Evolutionary conservation across 2,888 invertebrate genomes (phyloP).

Genomic region (Sclerodermus sp.): DNA sequence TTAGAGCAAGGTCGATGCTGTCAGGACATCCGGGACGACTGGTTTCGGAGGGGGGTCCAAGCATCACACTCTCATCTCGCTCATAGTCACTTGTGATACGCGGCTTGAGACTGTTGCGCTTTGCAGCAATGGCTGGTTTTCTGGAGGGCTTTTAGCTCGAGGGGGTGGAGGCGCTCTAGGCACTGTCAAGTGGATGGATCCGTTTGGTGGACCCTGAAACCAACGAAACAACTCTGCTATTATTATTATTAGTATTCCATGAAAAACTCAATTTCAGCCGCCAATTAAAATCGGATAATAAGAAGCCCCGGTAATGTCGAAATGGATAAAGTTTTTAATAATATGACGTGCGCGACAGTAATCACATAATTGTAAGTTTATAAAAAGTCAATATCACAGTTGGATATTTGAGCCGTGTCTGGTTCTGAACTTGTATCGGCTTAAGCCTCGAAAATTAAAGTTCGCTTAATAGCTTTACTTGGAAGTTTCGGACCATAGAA

Average conservation of each 20-base stretch:
- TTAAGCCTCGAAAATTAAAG: conserved; percentile 8
- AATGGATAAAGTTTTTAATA: too few species aligned
- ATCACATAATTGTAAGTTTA: too few species aligned
- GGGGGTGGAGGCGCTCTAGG: conserved; percentile 65
- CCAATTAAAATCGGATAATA: too few species aligned
- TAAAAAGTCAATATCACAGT: too few species aligned
- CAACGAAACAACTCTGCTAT: not conserved
- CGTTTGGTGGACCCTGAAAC: conserved; percentile 52
- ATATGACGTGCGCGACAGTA: too few species aligned
- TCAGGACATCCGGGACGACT: conserved; percentile 50
- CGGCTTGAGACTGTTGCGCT: conserved; percentile 61
- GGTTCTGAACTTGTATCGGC: too few species aligned
- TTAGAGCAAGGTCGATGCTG: conserved; percentile 49
- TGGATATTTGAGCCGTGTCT: too few species aligned
- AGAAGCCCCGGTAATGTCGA: too few species aligned
- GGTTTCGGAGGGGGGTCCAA: conserved; percentile 54
- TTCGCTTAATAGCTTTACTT: conserved; percentile 13
- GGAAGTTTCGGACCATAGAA: conserved; percentile 6
- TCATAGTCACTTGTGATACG: conserved; percentile 82
- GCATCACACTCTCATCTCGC: conserved; percentile 89
- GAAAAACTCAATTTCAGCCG: not conserved
- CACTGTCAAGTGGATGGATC: conserved; percentile 61
- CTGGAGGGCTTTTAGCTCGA: conserved; percentile 62
- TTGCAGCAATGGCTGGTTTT: conserved; percentile 62
- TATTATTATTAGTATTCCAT: not conserved